Conservation (phyloP, 1,140 invertebrate genomes). For the Aphis gossypii region DNA sequence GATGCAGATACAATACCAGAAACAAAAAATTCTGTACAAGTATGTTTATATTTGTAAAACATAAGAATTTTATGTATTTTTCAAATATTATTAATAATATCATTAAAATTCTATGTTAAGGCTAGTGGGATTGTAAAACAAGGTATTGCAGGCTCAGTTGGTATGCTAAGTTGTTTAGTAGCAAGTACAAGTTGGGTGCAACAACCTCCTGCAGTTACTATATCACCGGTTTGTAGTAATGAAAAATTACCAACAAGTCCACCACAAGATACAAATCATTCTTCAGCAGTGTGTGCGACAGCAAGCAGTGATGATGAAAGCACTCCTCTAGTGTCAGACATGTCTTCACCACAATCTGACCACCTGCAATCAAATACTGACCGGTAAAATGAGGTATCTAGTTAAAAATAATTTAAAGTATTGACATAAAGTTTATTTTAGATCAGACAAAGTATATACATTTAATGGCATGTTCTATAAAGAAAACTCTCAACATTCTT, state of each 20-base stretch:
- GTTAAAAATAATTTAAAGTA: not conserved
- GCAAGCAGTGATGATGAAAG: slow-evolving; percentile 68
- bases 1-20: slow-evolving; percentile 34
- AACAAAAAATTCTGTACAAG: slow-evolving; percentile 44
- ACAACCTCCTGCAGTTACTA: slow-evolving; percentile 44
- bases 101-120: not conserved
- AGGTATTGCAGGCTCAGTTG: slow-evolving; percentile 51
- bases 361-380: slow-evolving; percentile 52
- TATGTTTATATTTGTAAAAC: not conserved
- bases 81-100: not conserved
- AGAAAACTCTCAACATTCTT: slow-evolving; percentile 55
- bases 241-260: slow-evolving; percentile 51
- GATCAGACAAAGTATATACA: slow-evolving; percentile 53
- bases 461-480: slow-evolving; percentile 56
- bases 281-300: slow-evolving; percentile 42
- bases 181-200: slow-evolving; percentile 51
- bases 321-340: slow-evolving; percentile 69
- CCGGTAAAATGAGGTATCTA: slow-evolving; percentile 15
- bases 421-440: not conserved
- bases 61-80: not conserved
- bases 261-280: slow-evolving; percentile 39
- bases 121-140: slow-evolving; percentile 43
- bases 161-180: slow-evolving; percentile 53
- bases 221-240: slow-evolving; percentile 46
- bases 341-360: slow-evolving; percentile 64